phyloP scores from a whole-genome alignment of 2,113 vertebrate genomes.

The Gavia stellata region DNA sequence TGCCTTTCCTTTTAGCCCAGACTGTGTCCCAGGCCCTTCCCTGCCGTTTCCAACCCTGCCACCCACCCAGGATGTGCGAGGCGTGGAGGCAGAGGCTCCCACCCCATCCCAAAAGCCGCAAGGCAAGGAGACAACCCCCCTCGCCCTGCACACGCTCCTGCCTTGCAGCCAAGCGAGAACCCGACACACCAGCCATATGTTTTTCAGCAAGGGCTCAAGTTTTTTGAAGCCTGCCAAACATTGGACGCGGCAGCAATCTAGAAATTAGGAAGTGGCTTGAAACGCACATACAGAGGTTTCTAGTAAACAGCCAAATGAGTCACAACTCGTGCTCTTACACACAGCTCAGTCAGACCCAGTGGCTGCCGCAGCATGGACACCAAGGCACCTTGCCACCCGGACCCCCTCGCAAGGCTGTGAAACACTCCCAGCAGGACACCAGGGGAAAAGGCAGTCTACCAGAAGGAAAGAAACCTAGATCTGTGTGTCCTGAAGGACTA shows the following conservation, averaged over 20 bases:
- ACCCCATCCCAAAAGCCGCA: not conserved
- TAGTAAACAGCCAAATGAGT: not conserved
- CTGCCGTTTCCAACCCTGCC: not conserved
- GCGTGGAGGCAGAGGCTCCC: not conserved
- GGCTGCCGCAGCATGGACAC: fast-evolving
- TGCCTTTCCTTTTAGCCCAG: not conserved
- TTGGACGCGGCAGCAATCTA: not conserved
- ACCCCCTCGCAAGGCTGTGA: not conserved
- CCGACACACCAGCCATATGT: not conserved
- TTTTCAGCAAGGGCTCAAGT: not conserved
- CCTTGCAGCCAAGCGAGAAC: not conserved
- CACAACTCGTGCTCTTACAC: not conserved
- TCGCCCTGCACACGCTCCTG: not conserved
- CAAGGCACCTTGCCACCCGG: not conserved
- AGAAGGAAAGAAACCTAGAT: not conserved
- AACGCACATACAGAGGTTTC: not conserved
- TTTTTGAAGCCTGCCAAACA: not conserved
- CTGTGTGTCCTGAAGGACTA: not conserved
- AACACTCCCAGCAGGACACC: not conserved
- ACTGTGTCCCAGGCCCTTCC: not conserved
- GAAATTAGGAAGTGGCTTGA: not conserved
- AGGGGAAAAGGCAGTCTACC: not conserved
- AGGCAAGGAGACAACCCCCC: not conserved
- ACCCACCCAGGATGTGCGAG: fast-evolving
- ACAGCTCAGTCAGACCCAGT: not conserved